phyloP scores from a whole-genome alignment of 2,888 invertebrate species.

The Eustalomyia histrio region DNA sequence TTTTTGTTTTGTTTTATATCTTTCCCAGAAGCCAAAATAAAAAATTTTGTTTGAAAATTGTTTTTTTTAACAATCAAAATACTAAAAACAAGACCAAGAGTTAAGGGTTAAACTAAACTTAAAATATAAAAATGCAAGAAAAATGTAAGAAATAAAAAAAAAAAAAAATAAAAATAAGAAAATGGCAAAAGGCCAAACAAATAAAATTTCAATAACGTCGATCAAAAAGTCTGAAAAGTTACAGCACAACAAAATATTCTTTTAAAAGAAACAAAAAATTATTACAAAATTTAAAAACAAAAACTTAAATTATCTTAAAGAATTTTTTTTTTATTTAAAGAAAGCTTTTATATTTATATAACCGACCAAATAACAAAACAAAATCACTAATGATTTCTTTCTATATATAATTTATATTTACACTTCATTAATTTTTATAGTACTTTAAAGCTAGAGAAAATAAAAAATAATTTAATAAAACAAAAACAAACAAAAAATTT shows the following conservation, averaged over 20 bases:
- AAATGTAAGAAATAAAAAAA: too few species aligned
- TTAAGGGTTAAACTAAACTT: constrained; percentile 26
- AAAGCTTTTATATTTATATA: not conserved
- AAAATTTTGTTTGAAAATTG: constrained; percentile 10
- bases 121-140: constrained; percentile 2
- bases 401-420: not conserved
- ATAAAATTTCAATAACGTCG: constrained; percentile 5
- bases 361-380: not conserved
- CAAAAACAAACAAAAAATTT: constrained; percentile 13
- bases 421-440: constrained; percentile 61
- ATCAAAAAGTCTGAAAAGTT: constrained; percentile 16
- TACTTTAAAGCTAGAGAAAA: not conserved
- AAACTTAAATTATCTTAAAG: not conserved
- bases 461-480: not conserved
- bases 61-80: constrained; percentile 26
- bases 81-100: constrained; percentile 20
- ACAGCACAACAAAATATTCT: constrained; percentile 1
- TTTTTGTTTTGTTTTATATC: not conserved
- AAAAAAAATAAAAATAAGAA: not conserved
- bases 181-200: constrained; percentile 16
- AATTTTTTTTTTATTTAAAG: not conserved
- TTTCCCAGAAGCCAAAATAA: constrained; percentile 6
- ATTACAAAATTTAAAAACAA: not conserved
- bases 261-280: not conserved
- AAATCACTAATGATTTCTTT: constrained; percentile 16